Base-by-base conservation (phyloP, 2,113 vertebrate species). In the Callospermophilus lateralis region DNA sequence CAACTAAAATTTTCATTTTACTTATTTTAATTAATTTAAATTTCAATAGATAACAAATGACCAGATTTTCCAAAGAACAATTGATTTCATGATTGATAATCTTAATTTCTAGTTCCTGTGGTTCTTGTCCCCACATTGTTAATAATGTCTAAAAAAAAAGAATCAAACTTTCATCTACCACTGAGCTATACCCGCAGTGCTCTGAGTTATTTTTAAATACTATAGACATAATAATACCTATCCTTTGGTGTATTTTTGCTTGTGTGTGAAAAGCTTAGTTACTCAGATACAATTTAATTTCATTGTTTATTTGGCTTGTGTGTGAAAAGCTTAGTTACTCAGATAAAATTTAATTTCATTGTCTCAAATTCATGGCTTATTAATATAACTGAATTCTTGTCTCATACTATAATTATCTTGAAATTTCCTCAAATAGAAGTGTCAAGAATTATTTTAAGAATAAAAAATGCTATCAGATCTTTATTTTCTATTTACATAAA, bases 331-430 rank as follows among this genome's bases (percentile, higher is more conserved):
- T 72, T 48, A 90, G 42, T 34, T 45, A 16, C 30, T 95, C 28
- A 89, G 11, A 73, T 63, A 30, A 90, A 81, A 90, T 67, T 93
- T 84, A 84, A 85, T 86, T 95, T 94, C 73, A 9, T 89, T 95
- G 22, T 77, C 94, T 96, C 39, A 93, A 91, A 84, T 74, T 84
- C 87, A 94, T 86, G 8, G 85, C 73, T 93, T 96, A 81, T 87
- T 88, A 94, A 85, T 42, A 72, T 65, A 91, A 74, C 17, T 68
- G 9, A 34, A 34, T 92, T 93, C 70, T 94, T 81, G 5, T 19
- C 68, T 93, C 37, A 74, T 1, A 42, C 5, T 28, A 81, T 84
- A 7, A 28, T 70, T 63, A 84, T 7, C 86, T 94, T 73, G 8
- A 93, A 89, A 83, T 95, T 95, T 78, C 42, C 61, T 86, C 48